Evolutionary conservation across 2,113 vertebrate species (phyloP).

Genomic region (Syrrhaptes paradoxus): DNA sequence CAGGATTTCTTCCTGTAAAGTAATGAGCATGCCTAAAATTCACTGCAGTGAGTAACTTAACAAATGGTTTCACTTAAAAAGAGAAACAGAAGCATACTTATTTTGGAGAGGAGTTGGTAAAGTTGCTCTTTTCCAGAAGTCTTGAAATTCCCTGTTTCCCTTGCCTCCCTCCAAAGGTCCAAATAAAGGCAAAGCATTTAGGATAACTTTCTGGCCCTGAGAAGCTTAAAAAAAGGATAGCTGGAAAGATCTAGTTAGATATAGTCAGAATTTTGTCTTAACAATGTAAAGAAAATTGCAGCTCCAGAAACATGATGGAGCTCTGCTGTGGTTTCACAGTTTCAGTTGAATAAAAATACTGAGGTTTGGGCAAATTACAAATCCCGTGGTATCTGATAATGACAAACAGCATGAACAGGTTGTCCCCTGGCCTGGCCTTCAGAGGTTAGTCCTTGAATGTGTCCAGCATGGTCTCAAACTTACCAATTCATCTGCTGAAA

Average conservation of each 20-base stretch:
- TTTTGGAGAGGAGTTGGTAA: neutral
- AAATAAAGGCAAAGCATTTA: neutral
- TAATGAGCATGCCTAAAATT: neutral
- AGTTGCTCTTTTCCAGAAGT: neutral
- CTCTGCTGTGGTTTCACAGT: neutral
- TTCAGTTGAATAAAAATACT: neutral
- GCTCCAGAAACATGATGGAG: neutral
- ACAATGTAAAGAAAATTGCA: neutral
- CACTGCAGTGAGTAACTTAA: neutral
- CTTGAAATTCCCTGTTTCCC: neutral
- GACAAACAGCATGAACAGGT: neutral
- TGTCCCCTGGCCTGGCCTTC: neutral
- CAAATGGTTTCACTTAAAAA: neutral
- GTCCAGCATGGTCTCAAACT: neutral
- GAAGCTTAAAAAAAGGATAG: neutral
- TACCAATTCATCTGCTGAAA: neutral
- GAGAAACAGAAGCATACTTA: neutral
- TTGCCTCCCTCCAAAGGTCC: neutral
- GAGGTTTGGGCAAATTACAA: neutral
- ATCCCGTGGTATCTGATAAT: neutral
- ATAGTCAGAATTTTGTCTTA: neutral
- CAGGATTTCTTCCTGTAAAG: neutral
- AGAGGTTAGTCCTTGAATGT: neutral
- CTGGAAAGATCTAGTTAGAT: neutral
- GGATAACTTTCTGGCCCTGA: neutral